Evolutionary conservation across 2,888 invertebrate species (phyloP).

Genomic region (Conchocele bisecta): DNA sequence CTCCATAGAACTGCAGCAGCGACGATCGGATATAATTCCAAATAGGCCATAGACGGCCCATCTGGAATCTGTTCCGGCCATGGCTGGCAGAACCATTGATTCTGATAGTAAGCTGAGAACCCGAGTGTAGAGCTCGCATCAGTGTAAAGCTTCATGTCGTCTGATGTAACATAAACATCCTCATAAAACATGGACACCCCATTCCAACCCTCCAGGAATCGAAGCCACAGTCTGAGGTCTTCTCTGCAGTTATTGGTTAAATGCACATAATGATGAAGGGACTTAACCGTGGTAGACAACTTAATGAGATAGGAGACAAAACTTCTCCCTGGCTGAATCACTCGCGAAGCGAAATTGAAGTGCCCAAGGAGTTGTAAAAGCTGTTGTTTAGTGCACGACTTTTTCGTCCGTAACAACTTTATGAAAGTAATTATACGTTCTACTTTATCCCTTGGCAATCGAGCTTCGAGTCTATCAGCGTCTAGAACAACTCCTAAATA

Average conservation of each 20-base stretch:
- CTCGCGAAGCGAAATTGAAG: constrained; percentile 33
- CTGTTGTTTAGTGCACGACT: not conserved
- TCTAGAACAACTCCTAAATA: constrained; percentile 55
- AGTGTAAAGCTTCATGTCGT: constrained; percentile 16
- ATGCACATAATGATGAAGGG: constrained; percentile 15
- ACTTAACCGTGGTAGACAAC: constrained; percentile 16
- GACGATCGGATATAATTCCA: constrained; percentile 44
- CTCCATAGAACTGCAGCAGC: constrained; percentile 32
- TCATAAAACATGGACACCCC: constrained; percentile 17
- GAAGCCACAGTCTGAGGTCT: constrained; percentile 25
- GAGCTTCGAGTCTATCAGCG: constrained; percentile 34
- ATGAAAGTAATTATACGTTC: constrained; percentile 20
- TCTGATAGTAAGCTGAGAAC: constrained; percentile 29
- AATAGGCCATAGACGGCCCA: constrained; percentile 31
- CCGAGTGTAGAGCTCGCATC: constrained; percentile 30
- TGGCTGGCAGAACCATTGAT: constrained; percentile 28
- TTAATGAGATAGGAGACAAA: constrained; percentile 28
- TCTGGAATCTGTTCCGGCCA: constrained; percentile 17
- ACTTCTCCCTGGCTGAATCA: constrained; percentile 28
- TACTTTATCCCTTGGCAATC: constrained; percentile 39
- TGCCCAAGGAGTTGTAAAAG: constrained; percentile 30
- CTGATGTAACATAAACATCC: not conserved
- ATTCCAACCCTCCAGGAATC: constrained; percentile 28
- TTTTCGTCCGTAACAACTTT: not conserved
- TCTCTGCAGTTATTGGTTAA: constrained; percentile 7